Base-by-base conservation (phyloP, 2,797 vertebrate species). In the Gallirallus australis region DNA sequence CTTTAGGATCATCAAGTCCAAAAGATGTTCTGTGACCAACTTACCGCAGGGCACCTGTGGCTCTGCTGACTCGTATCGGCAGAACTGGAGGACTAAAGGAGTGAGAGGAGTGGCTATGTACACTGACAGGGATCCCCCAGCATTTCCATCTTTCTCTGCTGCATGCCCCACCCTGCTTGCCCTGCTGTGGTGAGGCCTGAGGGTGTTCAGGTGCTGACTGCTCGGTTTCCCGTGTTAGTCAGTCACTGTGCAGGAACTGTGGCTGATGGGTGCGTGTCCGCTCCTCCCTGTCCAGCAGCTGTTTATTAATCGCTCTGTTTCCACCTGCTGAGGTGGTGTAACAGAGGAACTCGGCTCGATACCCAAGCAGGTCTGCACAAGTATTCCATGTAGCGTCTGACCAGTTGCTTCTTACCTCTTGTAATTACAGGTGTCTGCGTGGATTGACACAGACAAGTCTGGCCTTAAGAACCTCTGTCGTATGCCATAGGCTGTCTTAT, bases 61-160 rank as follows among this genome's bases (percentile, higher is more conserved):
- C 24, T 66, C 12, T 45, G 35, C 5, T 57, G 40, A 24, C 28
- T 80, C 59, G 15, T 48, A 10, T 18, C 1, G 15, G 1, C 25
- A 33, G 42, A 69, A 40, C 25, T 17, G 40, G 37, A 72, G 11
- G 15, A n/a, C 40, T 75, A 27, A 69, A 71, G 53, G 39, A 73
- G 12, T 10, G 45, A 28, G 54, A 68, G 31, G 24, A n/a, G 45
- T 14, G 9, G 4, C 31, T 47, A 4, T 1, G 5, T 27, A 15
- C 3, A 1, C 25, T 50, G 39, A 33, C 23, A 56, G 6, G 0
- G 4, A 9, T 63, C 6, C 61, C 21, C 13, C 20, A 19, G 31
- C 0, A 0, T 54, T 86, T 59, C n/a, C 82, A 1, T 52, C 31
- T 21, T 45, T 57, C 12, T 60, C 16, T 69, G n/a, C 70, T 65